Conservation (phyloP, 2,113 vertebrate species). For the Aramus guarauna region DNA sequence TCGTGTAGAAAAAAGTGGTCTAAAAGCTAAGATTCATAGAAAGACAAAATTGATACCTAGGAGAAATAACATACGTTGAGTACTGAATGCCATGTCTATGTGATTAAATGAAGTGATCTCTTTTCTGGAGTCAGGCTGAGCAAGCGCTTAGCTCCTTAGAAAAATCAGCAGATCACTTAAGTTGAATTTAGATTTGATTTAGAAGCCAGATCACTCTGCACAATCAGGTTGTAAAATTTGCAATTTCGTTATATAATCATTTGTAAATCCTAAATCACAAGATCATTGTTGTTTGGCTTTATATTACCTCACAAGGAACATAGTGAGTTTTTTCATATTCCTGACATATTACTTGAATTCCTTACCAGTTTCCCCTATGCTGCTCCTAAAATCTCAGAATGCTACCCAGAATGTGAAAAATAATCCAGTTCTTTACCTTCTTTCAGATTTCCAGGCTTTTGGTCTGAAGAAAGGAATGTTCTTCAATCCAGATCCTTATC, state of each 20-base stretch:
- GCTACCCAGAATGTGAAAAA: not conserved
- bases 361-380: not conserved
- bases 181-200: not conserved
- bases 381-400: not conserved
- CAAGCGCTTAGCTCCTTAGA: not conserved
- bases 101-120: not conserved
- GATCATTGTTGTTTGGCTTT: not conserved
- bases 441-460: conserved; percentile 90
- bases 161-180: not conserved
- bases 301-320: not conserved
- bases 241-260: not conserved
- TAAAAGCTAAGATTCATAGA: not conserved
- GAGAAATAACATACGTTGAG: not conserved
- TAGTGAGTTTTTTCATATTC: not conserved
- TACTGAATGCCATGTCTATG: not conserved
- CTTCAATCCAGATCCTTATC: conserved; percentile 97
- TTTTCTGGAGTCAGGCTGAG: not conserved
- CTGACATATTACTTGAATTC: not conserved
- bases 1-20: not conserved
- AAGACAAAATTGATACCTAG: not conserved
- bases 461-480: conserved; percentile 99
- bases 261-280: not conserved
- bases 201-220: not conserved
- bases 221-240: not conserved
- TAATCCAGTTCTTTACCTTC: not conserved